Evolutionary conservation across 2,797 vertebrate species (phyloP).

Genomic region (Aphelocoma californica): DNA sequence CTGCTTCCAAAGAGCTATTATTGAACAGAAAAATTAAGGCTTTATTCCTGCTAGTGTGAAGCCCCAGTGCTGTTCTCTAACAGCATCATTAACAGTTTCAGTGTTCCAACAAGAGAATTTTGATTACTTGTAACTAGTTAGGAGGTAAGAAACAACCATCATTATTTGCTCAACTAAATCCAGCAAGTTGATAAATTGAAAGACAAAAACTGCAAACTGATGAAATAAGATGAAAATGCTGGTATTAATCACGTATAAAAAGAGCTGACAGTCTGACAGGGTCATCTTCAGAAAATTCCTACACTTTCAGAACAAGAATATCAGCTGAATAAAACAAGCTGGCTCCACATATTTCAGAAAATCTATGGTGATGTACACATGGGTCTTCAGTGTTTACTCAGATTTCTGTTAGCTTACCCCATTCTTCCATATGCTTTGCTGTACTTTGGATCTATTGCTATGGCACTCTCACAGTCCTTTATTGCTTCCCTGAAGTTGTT

Average conservation of each 20-base stretch:
- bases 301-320: background rate
- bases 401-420: constrained; percentile 83
- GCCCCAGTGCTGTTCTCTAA: background rate
- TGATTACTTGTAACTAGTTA: background rate
- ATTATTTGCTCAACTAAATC: background rate
- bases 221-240: background rate
- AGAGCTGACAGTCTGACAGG: background rate
- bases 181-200: background rate
- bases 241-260: background rate
- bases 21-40: background rate
- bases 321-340: background rate
- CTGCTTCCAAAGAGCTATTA: background rate
- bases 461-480: constrained; percentile 92
- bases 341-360: background rate
- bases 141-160: background rate
- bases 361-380: background rate
- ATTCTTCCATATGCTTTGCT: constrained; percentile 98
- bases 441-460: constrained; percentile 92
- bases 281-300: background rate
- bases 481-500: constrained; percentile 91
- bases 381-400: background rate
- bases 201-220: background rate
- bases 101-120: background rate
- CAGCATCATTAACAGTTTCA: background rate
- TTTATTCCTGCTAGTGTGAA: background rate